Conservation (phyloP, 1,140 invertebrate species). For the Drosophila micromelanica region DNA sequence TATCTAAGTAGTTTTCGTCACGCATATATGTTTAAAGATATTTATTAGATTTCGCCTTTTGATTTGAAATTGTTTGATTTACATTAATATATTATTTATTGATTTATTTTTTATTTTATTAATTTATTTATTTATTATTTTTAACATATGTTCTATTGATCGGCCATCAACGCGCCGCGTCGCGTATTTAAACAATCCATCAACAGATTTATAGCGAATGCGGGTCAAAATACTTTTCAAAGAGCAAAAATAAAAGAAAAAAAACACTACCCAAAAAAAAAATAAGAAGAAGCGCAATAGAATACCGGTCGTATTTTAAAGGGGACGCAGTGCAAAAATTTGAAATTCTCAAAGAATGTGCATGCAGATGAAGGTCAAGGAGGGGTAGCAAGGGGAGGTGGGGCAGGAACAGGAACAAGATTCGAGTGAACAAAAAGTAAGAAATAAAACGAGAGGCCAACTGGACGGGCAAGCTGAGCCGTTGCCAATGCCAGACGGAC, state of each 20-base stretch:
- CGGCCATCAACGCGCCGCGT: not conserved
- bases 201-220: slow-evolving; percentile 53
- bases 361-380: slow-evolving; percentile 72
- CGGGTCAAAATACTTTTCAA: slow-evolving; percentile 70
- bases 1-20: too few species aligned
- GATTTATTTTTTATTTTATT: too few species aligned
- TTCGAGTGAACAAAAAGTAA: not conserved
- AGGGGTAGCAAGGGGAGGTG: not conserved
- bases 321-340: not conserved
- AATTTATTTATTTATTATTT: too few species aligned
- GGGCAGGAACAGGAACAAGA: not conserved
- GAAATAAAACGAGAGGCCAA: not conserved
- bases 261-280: not conserved
- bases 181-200: slow-evolving; percentile 53
- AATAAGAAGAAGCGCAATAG: not conserved
- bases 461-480: not conserved
- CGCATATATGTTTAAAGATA: too few species aligned
- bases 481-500: not conserved
- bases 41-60: too few species aligned
- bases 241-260: slow-evolving; percentile 26
- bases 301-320: not conserved
- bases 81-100: not conserved
- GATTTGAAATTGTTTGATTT: too few species aligned
- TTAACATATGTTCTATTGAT: too few species aligned
- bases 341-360: slow-evolving; percentile 41